Conservation (phyloP, 2,797 vertebrate genomes). For the Gallirallus australis region DNA sequence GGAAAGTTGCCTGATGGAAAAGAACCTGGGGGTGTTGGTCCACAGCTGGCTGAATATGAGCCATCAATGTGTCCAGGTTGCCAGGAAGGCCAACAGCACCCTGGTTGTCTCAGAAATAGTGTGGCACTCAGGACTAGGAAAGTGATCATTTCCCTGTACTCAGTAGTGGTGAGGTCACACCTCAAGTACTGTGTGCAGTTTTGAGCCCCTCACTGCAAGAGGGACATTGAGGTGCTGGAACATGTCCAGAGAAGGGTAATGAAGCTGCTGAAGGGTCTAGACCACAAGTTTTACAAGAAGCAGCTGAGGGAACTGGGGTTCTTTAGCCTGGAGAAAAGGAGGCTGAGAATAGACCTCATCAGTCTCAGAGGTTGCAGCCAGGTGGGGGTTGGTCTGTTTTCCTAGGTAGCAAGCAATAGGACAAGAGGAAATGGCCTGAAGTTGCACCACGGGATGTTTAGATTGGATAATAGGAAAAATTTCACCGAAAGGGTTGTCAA, state of each 20-base stretch:
- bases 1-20: fast-evolving
- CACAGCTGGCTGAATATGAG: background rate
- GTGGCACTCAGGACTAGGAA: background rate
- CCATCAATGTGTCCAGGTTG: background rate
- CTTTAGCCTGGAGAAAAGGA: background rate
- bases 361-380: background rate
- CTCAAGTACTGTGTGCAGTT: background rate
- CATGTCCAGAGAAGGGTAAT: background rate
- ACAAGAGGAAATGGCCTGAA: background rate
- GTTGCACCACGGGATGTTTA: background rate
- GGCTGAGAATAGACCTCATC: fast-evolving
- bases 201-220: background rate
- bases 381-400: background rate
- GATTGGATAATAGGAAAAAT: background rate
- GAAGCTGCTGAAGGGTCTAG: background rate
- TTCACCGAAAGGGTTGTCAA: background rate
- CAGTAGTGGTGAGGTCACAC: fast-evolving
- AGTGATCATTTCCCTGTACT: background rate
- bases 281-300: no score
- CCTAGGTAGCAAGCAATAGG: background rate
- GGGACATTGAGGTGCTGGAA: background rate
- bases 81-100: background rate
- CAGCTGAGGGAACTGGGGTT: fast-evolving
- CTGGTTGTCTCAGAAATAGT: background rate
- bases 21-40: background rate